These are phyloP conservation scores for Cyprinodon brontotheroides DNA, from an alignment of 2,113 vertebrate species.

Conservation along the genomic window DNA sequence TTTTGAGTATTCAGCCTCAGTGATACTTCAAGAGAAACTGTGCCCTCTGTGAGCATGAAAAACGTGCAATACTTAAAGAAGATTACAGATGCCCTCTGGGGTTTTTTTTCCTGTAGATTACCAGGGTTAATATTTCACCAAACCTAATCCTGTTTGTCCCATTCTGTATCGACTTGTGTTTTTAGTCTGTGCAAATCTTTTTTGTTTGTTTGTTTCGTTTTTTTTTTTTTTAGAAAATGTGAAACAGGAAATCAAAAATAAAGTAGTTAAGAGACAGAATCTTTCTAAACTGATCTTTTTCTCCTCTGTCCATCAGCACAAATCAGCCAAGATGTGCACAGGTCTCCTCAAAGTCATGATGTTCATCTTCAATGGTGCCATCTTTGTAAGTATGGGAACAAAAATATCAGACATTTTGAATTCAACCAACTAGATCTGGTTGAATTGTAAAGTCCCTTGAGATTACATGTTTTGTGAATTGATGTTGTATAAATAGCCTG, in stretches of 20 bases:
- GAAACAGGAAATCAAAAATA: neutral
- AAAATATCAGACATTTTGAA: too few relatives aligned
- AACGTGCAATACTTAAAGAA: conserved; percentile 5
- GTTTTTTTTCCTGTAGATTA: neutral
- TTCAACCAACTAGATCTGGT: too few relatives aligned
- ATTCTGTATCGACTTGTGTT: neutral
- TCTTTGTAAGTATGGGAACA: conserved; percentile 81
- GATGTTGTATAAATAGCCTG: too few relatives aligned
- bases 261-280: neutral
- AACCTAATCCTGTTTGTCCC: conserved; percentile 28
- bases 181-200: neutral
- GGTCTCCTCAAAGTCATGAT: conserved; percentile 82
- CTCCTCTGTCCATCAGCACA: conserved; percentile 6
- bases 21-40: conserved; percentile 29
- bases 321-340: conserved; percentile 75
- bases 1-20: neutral
- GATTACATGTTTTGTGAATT: too few relatives aligned
- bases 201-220: too few relatives aligned
- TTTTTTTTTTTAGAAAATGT: neutral
- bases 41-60: conserved; percentile 1
- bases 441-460: too few relatives aligned
- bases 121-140: conserved; percentile 66
- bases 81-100: conserved; percentile 9
- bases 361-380: conserved; percentile 83
- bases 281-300: neutral